These are phyloP conservation scores for Lasius platythorax DNA, from an alignment of 2,888 invertebrate species.

Conservation along the genomic window DNA sequence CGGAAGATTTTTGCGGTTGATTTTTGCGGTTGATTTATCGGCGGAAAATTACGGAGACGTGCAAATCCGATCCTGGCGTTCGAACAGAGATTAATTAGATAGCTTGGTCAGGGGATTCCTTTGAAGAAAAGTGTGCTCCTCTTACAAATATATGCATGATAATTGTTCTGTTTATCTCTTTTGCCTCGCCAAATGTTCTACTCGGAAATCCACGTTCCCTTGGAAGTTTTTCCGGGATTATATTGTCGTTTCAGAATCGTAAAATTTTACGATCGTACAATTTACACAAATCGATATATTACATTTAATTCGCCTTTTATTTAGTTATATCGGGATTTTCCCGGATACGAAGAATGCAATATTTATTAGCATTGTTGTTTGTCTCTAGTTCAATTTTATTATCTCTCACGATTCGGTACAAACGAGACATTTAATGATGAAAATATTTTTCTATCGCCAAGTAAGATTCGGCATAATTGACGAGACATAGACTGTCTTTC, in stretches of 20 bases:
- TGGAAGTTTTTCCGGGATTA: conserved; percentile 2
- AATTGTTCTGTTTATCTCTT: conserved; percentile 37
- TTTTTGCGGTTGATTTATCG: background rate
- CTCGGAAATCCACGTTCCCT: background rate
- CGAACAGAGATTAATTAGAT: conserved; percentile 26
- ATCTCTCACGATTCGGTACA: background rate
- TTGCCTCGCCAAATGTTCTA: conserved; percentile 21
- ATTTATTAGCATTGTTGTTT: background rate
- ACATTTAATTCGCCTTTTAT: background rate
- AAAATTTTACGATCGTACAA: too few relatives aligned
- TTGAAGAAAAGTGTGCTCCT: background rate
- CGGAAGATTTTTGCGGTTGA: background rate
- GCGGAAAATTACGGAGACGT: background rate
- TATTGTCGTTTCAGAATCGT: background rate
- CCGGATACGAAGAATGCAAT: background rate
- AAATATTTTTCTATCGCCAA: background rate
- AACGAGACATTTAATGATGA: background rate
- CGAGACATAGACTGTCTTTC: background rate
- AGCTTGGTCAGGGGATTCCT: background rate
- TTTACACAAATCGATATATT: conserved; percentile 3
- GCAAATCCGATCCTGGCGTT: background rate
- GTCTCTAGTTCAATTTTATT: background rate
- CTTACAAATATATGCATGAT: background rate
- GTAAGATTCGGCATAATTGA: background rate
- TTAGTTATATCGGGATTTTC: conserved; percentile 11